Evolutionary conservation across 2,113 vertebrate species (phyloP).

Genomic region (Uropsilus gracilis): DNA sequence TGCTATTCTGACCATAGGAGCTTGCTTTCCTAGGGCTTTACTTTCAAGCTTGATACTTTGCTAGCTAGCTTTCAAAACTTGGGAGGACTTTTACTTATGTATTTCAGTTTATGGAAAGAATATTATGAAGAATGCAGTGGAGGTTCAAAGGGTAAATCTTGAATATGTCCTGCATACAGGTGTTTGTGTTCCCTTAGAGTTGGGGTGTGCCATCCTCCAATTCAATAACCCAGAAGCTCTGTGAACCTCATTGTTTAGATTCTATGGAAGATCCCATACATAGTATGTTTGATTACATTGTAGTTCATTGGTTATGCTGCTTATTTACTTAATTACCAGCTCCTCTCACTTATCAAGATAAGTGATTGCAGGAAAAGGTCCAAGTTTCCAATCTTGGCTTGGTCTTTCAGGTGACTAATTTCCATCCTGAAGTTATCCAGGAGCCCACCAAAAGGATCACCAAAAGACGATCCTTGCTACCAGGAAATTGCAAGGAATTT

Average conservation of each 20-base stretch:
- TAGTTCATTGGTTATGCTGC: neutral
- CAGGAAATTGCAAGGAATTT: neutral
- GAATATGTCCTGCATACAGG: neutral
- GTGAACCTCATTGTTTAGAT: neutral
- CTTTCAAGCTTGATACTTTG: neutral
- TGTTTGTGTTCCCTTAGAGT: no score
- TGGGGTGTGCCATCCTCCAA: neutral
- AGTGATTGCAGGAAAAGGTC: neutral
- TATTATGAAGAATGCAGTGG: neutral
- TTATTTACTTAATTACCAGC: neutral
- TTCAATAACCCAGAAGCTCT: neutral
- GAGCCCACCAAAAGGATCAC: neutral
- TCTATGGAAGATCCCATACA: neutral
- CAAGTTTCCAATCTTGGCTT: neutral
- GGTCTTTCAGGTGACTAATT: neutral
- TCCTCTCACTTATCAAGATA: neutral
- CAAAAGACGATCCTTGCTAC: neutral
- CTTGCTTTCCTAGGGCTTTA: no score
- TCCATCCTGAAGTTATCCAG: neutral
- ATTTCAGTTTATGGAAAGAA: neutral
- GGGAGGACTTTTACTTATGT: neutral
- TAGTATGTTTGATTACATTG: neutral
- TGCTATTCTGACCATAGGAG: no score
- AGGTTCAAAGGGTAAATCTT: neutral
- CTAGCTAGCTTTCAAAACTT: neutral